Evolutionary conservation across 2,113 vertebrate species (phyloP).

Genomic region (Hyla sarda): DNA sequence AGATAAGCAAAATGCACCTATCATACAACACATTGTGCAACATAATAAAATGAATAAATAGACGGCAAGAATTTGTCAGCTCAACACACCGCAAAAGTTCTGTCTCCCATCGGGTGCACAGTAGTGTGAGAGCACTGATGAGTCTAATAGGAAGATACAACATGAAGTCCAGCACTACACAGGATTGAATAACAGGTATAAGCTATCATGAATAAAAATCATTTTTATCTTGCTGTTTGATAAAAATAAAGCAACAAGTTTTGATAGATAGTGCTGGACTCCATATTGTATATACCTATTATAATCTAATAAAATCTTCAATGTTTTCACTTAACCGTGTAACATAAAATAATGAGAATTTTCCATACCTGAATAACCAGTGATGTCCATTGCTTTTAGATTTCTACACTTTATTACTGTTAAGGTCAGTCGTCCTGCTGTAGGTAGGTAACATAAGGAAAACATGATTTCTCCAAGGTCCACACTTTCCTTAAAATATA

Average conservation of each 20-base stretch:
- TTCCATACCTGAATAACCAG: conserved; percentile 91
- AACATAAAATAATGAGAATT: background rate
- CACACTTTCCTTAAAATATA: conserved; percentile 89
- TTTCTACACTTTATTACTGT: conserved; percentile 99
- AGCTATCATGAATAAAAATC: no score
- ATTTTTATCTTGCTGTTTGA: no score
- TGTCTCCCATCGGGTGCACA: no score
- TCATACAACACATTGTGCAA: background rate
- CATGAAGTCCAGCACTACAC: no score
- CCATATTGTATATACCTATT: no score
- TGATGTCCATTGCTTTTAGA: conserved; percentile 99
- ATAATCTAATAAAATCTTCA: background rate
- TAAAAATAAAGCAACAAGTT: no score
- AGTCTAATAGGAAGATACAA: no score
- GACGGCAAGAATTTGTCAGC: no score
- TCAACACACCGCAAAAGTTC: no score
- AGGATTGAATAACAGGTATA: no score
- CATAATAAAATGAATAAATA: background rate
- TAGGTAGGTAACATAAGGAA: conserved; percentile 97
- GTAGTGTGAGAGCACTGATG: no score
- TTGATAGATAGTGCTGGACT: no score
- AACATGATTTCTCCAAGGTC: conserved; percentile 99
- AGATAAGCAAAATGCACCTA: background rate
- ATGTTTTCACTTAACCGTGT: background rate
- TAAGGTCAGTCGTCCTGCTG: conserved; percentile 93